phyloP scores from a whole-genome alignment of 2,888 invertebrate species.

The Rotaria socialis region DNA sequence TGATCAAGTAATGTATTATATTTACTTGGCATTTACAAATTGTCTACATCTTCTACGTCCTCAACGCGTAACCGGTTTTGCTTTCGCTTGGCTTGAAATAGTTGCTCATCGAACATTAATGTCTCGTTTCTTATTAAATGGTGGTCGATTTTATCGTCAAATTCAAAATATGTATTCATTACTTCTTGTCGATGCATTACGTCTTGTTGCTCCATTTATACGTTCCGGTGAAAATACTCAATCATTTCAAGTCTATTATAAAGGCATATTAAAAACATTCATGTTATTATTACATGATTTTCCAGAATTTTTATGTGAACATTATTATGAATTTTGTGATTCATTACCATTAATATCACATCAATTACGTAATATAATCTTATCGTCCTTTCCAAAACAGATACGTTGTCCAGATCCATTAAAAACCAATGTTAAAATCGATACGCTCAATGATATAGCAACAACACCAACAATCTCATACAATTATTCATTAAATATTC shows the following conservation, averaged over 20 bases:
- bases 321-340: conserved; percentile 97
- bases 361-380: conserved; percentile 90
- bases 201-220: conserved; percentile 90
- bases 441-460: conserved; percentile 80
- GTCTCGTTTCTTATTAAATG: conserved; percentile 43
- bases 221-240: conserved; percentile 91
- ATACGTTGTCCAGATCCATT: conserved; percentile 98
- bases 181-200: conserved; percentile 86
- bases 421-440: conserved; percentile 63
- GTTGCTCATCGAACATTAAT: conserved; percentile 93
- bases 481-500: conserved; percentile 79
- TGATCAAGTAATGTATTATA: conserved; percentile 41
- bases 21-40: conserved; percentile 44
- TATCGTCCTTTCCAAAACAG: conserved; percentile 93
- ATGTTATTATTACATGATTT: conserved; percentile 94
- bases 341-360: conserved; percentile 98
- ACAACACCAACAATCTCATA: conserved; percentile 78
- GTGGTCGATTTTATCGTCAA: conserved; percentile 15
- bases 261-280: conserved; percentile 84
- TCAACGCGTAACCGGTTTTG: conserved; percentile 73
- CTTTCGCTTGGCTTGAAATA: conserved; percentile 95
- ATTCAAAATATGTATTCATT: conserved; percentile 78
- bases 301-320: conserved; percentile 97
- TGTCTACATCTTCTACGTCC: conserved; percentile 43
- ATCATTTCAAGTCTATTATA: conserved; percentile 86